phyloP scores from a whole-genome alignment of 2,797 vertebrate species.

The Sebastes glaucus region DNA sequence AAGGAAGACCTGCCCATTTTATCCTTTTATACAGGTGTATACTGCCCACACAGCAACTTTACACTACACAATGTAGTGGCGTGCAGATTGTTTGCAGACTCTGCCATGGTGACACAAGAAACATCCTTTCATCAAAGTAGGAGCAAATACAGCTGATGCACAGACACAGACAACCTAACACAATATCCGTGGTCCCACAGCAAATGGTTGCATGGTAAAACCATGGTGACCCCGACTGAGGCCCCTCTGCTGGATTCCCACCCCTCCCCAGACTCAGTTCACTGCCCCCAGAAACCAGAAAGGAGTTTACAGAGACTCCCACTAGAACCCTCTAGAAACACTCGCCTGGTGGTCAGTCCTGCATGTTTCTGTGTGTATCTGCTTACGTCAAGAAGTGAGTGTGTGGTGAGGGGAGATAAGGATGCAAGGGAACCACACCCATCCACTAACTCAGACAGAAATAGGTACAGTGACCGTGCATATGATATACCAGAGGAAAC shows the following conservation, averaged over 20 bases:
- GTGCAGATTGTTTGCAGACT: slow-evolving; percentile 15
- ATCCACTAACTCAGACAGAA: slow-evolving; percentile 27
- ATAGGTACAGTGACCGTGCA: slow-evolving; percentile 39
- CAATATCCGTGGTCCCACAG: slow-evolving; percentile 27
- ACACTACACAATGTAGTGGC: not conserved
- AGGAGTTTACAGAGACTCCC: slow-evolving; percentile 10
- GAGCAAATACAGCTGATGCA: slow-evolving; percentile 62
- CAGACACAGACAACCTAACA: slow-evolving; percentile 21
- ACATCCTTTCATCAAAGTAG: slow-evolving; percentile 28
- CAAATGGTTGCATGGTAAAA: slow-evolving; percentile 59
- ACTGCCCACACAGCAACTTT: not conserved
- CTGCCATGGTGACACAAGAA: slow-evolving; percentile 41
- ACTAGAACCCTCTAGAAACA: not conserved
- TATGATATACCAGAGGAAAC: not conserved
- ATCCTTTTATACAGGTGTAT: not conserved
- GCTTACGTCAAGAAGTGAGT: slow-evolving; percentile 51
- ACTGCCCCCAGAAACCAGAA: slow-evolving; percentile 5
- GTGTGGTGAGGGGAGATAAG: slow-evolving; percentile 74
- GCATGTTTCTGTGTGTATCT: slow-evolving; percentile 23
- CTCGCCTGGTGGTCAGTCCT: not conserved
- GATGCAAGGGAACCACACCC: slow-evolving; percentile 63
- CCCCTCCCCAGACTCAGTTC: not conserved
- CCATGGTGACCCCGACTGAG: slow-evolving; percentile 40
- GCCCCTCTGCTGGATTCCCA: slow-evolving; percentile 6
- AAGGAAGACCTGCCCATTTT: not conserved